Base-by-base conservation (phyloP, 2,113 vertebrate genomes). In the Colinus virginianus region DNA sequence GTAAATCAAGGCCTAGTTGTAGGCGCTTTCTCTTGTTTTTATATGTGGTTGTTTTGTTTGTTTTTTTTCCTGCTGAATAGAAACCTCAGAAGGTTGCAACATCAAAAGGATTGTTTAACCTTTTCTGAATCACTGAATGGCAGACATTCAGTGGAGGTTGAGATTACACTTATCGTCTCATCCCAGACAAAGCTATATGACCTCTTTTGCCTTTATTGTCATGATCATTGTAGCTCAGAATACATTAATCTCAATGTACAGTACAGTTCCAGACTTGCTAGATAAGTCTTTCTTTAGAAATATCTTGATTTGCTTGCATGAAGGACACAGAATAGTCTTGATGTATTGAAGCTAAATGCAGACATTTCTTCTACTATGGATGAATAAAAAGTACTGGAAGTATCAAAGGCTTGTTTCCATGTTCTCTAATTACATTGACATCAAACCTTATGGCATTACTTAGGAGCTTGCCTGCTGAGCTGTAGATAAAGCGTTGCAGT, bases 101-200 rank as follows among this genome's bases (percentile, higher is more conserved):
- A 62, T 89, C 32, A 87, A 75, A 95, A 94, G 70, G 53, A 26
- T 51, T 88, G 48, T 90, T 78, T 56, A 93, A 53, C 46, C 78
- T 89, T 93, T 86, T 82, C 59, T 76, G 12, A 93, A 81, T 95
- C 71, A 22, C 32, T 81, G 80, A 94, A 55, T 88, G 85, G 62
- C 92, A 94, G 68, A 42, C 62, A 8, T 51, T 40, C 40, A 40
- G 34, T 91, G 94, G 49, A 77, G 68, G 36, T 21, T 74, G 92
- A 94, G 96, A 96, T 97, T 96, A 68, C 40, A 23, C 19, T 93
- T 97, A 96, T 91, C 80, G 1, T 94, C 74, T 90, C 80, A 76
- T 74, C 87, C 89, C 96, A 96, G 94, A 61, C 84, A 86, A 89
- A 93, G 85, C 71, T 56, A 56, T 30, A 3, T 79, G 84, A 76